Conservation (phyloP, 1,140 invertebrate species). For the Aphelenchoides avenae region DNA sequence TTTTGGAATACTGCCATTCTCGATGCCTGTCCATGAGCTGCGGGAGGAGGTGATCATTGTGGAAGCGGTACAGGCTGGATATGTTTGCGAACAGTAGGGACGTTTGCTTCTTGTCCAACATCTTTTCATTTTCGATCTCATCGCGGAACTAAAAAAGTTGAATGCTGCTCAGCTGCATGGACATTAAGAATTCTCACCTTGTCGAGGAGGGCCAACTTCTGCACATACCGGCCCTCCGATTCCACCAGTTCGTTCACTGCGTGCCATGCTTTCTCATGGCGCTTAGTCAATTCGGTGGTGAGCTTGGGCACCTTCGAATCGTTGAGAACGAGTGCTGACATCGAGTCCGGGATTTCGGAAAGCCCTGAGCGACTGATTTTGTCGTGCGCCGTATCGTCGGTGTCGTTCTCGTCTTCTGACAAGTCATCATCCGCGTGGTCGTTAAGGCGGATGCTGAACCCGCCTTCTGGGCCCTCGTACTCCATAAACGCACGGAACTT, state of each 20-base stretch:
- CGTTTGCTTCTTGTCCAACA: conserved; percentile 35
- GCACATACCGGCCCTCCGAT: conserved; percentile 42
- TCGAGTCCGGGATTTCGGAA: conserved; percentile 40
- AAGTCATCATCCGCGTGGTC: conserved; percentile 40
- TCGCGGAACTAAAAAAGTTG: conserved; percentile 34
- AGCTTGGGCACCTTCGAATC: conserved; percentile 16
- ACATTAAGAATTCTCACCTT: too few species aligned
- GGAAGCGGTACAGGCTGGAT: conserved; percentile 38
- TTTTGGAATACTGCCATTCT: conserved; percentile 46
- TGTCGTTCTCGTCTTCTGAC: conserved; percentile 43
- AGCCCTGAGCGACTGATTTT: conserved; percentile 38
- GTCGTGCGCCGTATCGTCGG: conserved; percentile 21
- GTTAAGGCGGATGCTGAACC: conserved; percentile 39
- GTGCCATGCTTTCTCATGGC: conserved; percentile 42
- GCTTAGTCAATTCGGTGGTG: conserved; percentile 21
- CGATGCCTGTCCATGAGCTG: conserved; percentile 44
- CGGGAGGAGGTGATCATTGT: conserved; percentile 46
- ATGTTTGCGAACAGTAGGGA: conserved; percentile 38
- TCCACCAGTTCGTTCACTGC: conserved; percentile 51
- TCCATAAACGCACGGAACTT: conserved; percentile 51
- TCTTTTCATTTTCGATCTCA: conserved; percentile 39
- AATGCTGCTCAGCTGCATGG: background rate
- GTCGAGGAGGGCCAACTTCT: conserved; percentile 40
- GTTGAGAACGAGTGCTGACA: conserved; percentile 36
- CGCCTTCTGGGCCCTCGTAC: conserved; percentile 44